phyloP scores from a whole-genome alignment of 2,888 invertebrate genomes.

The Meta bourneti region DNA sequence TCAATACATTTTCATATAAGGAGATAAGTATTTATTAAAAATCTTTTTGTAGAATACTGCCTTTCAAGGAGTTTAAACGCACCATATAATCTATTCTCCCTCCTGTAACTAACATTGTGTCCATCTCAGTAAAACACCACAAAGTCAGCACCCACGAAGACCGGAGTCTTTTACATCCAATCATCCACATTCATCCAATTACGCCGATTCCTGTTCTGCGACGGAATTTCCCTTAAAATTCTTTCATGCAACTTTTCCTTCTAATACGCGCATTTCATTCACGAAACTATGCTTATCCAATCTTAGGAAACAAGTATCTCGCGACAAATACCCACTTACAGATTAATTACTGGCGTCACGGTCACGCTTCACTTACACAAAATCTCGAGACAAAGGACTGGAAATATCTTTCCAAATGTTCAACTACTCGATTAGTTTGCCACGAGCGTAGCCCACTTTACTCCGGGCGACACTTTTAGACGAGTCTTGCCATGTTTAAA shows the following conservation, averaged over 20 bases:
- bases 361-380: constrained; percentile 41
- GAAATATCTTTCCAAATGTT: constrained; percentile 43
- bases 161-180: background rate
- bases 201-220: background rate
- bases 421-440: constrained; percentile 27
- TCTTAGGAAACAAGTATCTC: constrained; percentile 25
- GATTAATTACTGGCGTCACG: constrained; percentile 48
- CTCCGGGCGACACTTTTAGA: constrained; percentile 11
- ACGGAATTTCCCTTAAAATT: constrained; percentile 28
- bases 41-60: no score
- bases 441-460: constrained; percentile 13
- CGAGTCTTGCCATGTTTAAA: constrained; percentile 21
- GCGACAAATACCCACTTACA: constrained; percentile 34
- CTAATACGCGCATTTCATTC: constrained; percentile 28
- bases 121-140: no score
- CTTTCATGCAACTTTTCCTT: constrained; percentile 19
- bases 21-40: no score
- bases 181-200: background rate
- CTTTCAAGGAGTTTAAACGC: no score
- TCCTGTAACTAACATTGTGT: no score
- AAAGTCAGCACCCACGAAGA: no score
- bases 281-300: constrained; percentile 22
- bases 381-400: constrained; percentile 22
- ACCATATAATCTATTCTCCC: no score
- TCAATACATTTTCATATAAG: no score